These are phyloP conservation scores for Sepiola atlantica DNA, from an alignment of 2,888 invertebrate species.

Conservation along the genomic window DNA sequence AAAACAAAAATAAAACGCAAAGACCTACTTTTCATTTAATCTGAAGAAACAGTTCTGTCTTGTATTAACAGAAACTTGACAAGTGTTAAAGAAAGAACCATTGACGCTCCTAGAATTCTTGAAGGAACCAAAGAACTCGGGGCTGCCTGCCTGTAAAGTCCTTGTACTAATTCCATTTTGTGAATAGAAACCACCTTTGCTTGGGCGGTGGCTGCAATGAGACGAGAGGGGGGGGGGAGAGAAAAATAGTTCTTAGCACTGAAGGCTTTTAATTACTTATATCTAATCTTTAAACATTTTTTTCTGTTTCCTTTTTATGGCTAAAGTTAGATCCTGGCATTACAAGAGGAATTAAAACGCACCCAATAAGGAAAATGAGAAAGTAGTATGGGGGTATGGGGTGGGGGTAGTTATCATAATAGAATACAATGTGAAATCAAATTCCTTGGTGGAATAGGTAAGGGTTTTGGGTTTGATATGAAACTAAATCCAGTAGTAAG, in stretches of 20 bases:
- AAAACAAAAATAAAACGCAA: background rate
- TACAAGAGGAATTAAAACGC: background rate
- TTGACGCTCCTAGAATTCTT: background rate
- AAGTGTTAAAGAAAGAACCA: constrained; percentile 13
- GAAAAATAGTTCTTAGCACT: background rate
- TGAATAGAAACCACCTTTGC: background rate
- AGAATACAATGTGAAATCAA: background rate
- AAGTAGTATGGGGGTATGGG: background rate
- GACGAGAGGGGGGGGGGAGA: background rate
- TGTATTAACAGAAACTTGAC: background rate
- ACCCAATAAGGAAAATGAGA: background rate
- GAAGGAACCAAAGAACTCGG: background rate
- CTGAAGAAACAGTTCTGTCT: background rate
- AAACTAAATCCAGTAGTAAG: too few relatives aligned
- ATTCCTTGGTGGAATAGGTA: too few relatives aligned
- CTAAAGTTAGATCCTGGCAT: background rate
- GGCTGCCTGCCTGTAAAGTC: background rate
- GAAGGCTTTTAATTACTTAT: background rate
- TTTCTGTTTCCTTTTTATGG: background rate
- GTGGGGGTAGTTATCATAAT: background rate
- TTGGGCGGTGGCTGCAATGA: background rate
- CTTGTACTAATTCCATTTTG: background rate
- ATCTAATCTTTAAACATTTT: background rate
- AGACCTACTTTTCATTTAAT: background rate
- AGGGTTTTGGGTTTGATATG: too few relatives aligned